These are phyloP conservation scores for Coecobrya sp. DNA, from an alignment of 2,888 invertebrate genomes.

Conservation along the genomic window DNA sequence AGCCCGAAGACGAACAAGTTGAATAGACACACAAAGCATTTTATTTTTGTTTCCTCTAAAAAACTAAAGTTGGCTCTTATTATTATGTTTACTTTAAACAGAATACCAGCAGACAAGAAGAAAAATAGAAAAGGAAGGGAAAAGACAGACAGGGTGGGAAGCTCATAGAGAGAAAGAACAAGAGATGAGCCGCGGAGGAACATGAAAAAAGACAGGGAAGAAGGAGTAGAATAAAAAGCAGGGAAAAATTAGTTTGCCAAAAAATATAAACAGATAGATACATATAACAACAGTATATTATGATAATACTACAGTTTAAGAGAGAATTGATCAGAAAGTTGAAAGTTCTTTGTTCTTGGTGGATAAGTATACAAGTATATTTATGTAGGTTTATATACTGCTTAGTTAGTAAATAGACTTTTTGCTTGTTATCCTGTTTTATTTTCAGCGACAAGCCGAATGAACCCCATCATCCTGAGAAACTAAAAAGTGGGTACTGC, in stretches of 20 bases:
- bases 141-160: slow-evolving; percentile 5
- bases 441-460: slow-evolving; percentile 29
- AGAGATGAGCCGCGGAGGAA: slow-evolving; percentile 4
- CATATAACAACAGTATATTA: background rate
- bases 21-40: slow-evolving; percentile 40
- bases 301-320: too few relatives aligned
- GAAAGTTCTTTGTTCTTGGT: background rate
- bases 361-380: background rate
- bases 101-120: slow-evolving; percentile 17
- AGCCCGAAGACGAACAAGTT: background rate
- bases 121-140: background rate
- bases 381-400: background rate
- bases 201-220: background rate
- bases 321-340: slow-evolving; percentile 5
- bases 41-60: background rate
- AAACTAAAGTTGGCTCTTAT: slow-evolving; percentile 43
- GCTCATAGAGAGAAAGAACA: background rate
- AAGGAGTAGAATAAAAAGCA: slow-evolving; percentile 11
- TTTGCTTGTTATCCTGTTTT: background rate
- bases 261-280: background rate
- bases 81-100: slow-evolving; percentile 66
- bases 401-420: background rate
- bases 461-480: slow-evolving; percentile 23
- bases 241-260: slow-evolving; percentile 63
- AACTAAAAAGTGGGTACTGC: background rate